Base-by-base conservation (phyloP, 2,113 vertebrate species). In the Phaetusa simplex region DNA sequence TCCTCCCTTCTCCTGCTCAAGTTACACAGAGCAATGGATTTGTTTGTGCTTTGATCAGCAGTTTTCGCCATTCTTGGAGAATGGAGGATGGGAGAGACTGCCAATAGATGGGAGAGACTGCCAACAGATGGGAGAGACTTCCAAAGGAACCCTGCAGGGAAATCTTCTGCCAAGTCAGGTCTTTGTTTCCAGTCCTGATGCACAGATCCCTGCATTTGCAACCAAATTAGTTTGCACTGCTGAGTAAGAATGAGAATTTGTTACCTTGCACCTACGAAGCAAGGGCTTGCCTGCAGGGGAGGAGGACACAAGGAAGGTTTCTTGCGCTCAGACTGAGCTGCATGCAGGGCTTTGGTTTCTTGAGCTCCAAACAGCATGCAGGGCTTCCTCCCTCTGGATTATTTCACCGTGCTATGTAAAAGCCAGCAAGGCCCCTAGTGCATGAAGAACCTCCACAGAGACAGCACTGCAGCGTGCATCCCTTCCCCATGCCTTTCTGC, bases 351-450 rank as follows among this genome's bases (percentile, higher is more conserved):
- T 90, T 36, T 29, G 65, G 50, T 45, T 89, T 93, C 47, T 18
- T 66, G 38, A 79, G 27, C 55, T 92, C 52, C 0, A 0, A 79
- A 27, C 30, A 0, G 2, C 3, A 2, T 18, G 24, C 45, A 71
- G 53, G n/a, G 23, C 64, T 89, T 71, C 21, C 23, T 87, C 12
- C 27, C 27, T 77, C 69, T 49, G n/a, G 19, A 50, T 47, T 55
- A 58, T 58, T 84, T 90, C 38, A 59, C 38, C 40, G 38, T 4
- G 11, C 26, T 32, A 52, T 36, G 32, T 64, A 47, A 79, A 93
- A 85, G n/a, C 23, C 52, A 79, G 15, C 13, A 45, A 89, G 70
- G 59, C 20, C 11, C 34, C 53, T 43, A 47, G 40, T 15, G 15
- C 24, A 66, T 62, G 40, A 88, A 73, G 59, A 89, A 49, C 4